These are phyloP conservation scores for Mechanitis messenoides DNA, from an alignment of 2,888 invertebrate species.

Conservation along the genomic window DNA sequence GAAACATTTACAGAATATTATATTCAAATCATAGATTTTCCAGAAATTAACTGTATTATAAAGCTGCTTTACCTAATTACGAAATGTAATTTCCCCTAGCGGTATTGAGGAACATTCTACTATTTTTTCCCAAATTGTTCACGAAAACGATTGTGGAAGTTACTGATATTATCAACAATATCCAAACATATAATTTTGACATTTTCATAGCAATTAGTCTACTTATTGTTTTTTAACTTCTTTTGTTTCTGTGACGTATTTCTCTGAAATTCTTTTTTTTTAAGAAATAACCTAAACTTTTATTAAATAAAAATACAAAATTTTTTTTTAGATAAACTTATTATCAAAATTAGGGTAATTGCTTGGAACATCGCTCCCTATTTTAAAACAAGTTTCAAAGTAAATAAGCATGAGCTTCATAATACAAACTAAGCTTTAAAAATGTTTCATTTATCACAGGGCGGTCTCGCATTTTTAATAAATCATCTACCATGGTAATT, in stretches of 20 bases:
- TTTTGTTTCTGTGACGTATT: too few species aligned
- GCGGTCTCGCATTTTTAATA: constrained; percentile 29
- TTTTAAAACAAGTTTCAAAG: neutral
- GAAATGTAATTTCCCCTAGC: constrained; percentile 17
- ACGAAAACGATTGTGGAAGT: constrained; percentile 6
- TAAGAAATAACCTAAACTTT: too few species aligned
- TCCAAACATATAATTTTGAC: neutral
- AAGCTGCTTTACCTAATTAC: constrained; percentile 15
- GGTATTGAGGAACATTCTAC: constrained; percentile 14
- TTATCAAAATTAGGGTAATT: constrained; percentile 3
- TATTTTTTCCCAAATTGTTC: constrained; percentile 9
- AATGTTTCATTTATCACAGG: constrained; percentile 5
- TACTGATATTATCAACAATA: constrained; percentile 12
- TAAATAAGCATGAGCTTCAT: neutral
- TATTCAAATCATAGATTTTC: constrained; percentile 7
- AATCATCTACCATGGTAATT: constrained; percentile 34
- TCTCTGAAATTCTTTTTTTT: too few species aligned
- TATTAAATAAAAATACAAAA: too few species aligned
- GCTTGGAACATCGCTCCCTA: neutral
- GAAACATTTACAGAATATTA: constrained; percentile 10
- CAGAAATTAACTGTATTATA: constrained; percentile 10
- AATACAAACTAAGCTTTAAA: constrained; percentile 4
- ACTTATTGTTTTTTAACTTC: neutral
- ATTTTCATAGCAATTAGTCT: neutral
- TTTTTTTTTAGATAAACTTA: too few species aligned